phyloP scores from a whole-genome alignment of 2,797 vertebrate genomes.

The Sandelia bainsii region DNA sequence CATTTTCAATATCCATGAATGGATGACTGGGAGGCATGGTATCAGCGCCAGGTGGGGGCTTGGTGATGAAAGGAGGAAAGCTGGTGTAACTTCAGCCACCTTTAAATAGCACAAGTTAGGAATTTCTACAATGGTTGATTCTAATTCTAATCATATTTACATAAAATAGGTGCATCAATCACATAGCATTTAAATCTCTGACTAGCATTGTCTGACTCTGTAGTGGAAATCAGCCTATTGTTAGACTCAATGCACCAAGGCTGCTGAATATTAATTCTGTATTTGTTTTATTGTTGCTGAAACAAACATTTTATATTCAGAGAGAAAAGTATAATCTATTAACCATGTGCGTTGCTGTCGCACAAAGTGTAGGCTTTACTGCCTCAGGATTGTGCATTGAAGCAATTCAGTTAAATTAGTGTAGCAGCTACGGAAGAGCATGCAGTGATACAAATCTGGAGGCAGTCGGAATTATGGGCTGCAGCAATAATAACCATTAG shows the following conservation, averaged over 20 bases:
- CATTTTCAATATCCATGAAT: slow-evolving; percentile 67
- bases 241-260: slow-evolving; percentile 49
- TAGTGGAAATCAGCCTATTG: slow-evolving; percentile 68
- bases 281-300: slow-evolving; percentile 77
- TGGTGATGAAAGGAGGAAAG: slow-evolving; percentile 24
- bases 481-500: slow-evolving; percentile 76
- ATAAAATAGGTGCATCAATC: slow-evolving; percentile 49
- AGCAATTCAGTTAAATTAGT: slow-evolving; percentile 73
- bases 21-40: slow-evolving; percentile 59
- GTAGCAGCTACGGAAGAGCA: slow-evolving; percentile 63
- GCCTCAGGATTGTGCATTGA: slow-evolving; percentile 67
- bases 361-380: slow-evolving; percentile 62
- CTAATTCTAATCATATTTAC: slow-evolving; percentile 51
- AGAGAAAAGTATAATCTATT: slow-evolving; percentile 71
- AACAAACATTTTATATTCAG: slow-evolving; percentile 76
- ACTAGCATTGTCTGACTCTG: slow-evolving; percentile 57
- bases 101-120: slow-evolving; percentile 31
- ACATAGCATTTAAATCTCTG: slow-evolving; percentile 49
- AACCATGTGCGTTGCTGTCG: slow-evolving; percentile 63
- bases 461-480: slow-evolving; percentile 68
- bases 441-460: slow-evolving; percentile 65
- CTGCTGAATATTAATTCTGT: slow-evolving; percentile 73
- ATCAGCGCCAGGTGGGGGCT: slow-evolving; percentile 24
- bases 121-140: slow-evolving; percentile 16
- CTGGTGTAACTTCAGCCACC: slow-evolving; percentile 44